Evolutionary conservation across 2,797 vertebrate genomes (phyloP).

Genomic region (Chelmon rostratus): DNA sequence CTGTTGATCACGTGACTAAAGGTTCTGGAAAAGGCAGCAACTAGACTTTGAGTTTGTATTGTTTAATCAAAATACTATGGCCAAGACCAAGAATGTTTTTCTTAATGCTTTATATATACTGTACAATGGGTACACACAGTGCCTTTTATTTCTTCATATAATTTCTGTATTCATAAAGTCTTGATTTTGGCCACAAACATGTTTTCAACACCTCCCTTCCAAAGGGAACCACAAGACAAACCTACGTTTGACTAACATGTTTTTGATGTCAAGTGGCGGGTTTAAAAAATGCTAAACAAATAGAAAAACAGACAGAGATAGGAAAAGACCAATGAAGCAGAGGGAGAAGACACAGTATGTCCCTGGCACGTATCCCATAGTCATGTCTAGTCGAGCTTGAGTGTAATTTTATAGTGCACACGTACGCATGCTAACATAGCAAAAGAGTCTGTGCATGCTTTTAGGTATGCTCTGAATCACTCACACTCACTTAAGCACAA

Average conservation of each 20-base stretch:
- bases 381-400: constrained; percentile 66
- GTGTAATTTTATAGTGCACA: constrained; percentile 54
- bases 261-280: constrained; percentile 32
- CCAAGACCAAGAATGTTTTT: background rate
- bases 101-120: background rate
- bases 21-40: background rate
- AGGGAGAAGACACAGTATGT: constrained; percentile 53
- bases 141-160: background rate
- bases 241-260: constrained; percentile 33
- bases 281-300: constrained; percentile 26
- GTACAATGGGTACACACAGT: background rate
- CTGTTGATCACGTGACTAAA: background rate
- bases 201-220: constrained; percentile 1
- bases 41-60: background rate
- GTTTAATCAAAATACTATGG: background rate
- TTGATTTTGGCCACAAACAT: background rate
- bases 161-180: background rate
- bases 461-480: constrained; percentile 50
- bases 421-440: constrained; percentile 27
- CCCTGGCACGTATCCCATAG: constrained; percentile 63
- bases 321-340: constrained; percentile 14
- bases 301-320: constrained; percentile 10
- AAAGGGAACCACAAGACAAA: constrained; percentile 7
- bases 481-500: constrained; percentile 29
- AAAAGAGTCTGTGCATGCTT: constrained; percentile 56